Percentiles rank a stretch among this genome's conserved stretches.
phyloP scores from a whole-genome alignment of 2,888 invertebrate genomes.

The Ametastegia equiseti region DNA sequence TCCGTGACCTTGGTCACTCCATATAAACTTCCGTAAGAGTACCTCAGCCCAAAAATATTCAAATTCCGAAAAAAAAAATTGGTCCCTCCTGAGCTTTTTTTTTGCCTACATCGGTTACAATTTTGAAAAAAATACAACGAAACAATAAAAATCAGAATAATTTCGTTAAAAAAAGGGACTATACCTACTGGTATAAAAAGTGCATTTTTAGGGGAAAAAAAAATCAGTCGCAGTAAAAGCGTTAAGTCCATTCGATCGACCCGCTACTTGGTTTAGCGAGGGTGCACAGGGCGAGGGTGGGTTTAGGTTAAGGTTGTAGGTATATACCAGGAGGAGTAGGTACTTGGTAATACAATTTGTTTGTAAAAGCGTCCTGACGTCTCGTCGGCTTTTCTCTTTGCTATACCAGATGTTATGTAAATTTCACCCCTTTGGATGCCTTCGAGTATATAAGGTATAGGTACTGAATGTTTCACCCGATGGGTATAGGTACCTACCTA shows the following conservation, averaged over 20 bases:
- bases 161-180: background rate
- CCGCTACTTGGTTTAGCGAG: constrained; percentile 19
- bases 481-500: background rate
- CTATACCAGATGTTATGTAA: constrained; percentile 9
- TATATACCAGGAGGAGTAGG: background rate
- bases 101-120: no score
- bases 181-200: background rate
- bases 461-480: background rate
- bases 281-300: background rate
- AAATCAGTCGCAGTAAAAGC: background rate
- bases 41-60: no score
- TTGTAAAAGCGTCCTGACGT: constrained; percentile 42
- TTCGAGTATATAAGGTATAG: background rate
- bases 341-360: constrained; percentile 46
- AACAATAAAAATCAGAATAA: no score
- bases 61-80: no score
- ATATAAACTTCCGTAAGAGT: no score
- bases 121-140: no score
- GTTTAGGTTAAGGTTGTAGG: background rate
- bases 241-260: constrained; percentile 22
- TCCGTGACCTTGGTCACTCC: no score
- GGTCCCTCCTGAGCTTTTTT: no score
- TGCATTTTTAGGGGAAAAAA: background rate
- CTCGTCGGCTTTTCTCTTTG: constrained; percentile 38
- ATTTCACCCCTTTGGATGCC: background rate